phyloP scores from a whole-genome alignment of 2,888 invertebrate species.

The Platycnemis pennipes region DNA sequence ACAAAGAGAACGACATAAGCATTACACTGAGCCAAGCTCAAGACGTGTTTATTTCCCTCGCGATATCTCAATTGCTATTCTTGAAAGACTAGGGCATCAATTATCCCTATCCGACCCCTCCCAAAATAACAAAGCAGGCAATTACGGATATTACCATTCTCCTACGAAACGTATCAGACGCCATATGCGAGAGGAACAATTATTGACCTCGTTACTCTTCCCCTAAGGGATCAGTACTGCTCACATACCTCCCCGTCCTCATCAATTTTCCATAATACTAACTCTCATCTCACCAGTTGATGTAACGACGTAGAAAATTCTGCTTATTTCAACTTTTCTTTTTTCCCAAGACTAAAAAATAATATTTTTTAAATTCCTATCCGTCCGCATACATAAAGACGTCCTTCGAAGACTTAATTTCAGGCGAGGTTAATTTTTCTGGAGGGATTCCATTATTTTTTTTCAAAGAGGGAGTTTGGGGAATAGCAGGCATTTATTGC shows the following conservation, averaged over 20 bases:
- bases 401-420: constrained; percentile 31
- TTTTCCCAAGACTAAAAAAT: not conserved
- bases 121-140: not conserved
- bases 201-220: not conserved
- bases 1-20: too few species aligned
- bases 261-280: not conserved
- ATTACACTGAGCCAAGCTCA: not conserved
- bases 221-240: not conserved
- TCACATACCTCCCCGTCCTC: not conserved
- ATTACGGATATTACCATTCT: not conserved
- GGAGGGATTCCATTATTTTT: not conserved
- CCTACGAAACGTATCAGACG: not conserved
- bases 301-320: not conserved
- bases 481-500: constrained; percentile 24
- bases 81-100: not conserved
- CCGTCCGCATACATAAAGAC: constrained; percentile 10
- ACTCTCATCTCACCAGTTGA: constrained; percentile 12
- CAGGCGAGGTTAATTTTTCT: constrained; percentile 3
- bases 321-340: not conserved
- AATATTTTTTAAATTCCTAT: not conserved
- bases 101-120: not conserved
- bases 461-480: not conserved
- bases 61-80: not conserved
- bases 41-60: not conserved
- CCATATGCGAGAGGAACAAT: not conserved